These are phyloP conservation scores for Phorcus lineatus DNA, from an alignment of 2,888 invertebrate species.

Conservation along the genomic window DNA sequence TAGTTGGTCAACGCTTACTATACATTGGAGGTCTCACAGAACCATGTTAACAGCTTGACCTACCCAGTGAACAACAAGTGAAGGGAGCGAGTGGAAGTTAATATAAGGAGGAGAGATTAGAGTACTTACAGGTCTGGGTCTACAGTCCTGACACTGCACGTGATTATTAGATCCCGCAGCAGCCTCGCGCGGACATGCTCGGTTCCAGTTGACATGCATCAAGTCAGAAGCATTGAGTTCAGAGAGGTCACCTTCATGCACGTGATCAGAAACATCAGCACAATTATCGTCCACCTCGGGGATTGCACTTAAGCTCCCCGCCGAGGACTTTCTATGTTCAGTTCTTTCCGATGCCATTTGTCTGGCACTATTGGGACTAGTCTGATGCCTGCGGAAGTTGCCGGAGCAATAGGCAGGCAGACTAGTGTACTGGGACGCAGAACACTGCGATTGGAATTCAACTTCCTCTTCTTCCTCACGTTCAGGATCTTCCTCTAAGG, in stretches of 20 bases:
- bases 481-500: conserved; percentile 39
- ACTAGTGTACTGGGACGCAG: conserved; percentile 23
- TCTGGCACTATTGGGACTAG: conserved; percentile 22
- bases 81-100: neutral
- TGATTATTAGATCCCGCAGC: conserved; percentile 44
- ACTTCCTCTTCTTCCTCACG: conserved; percentile 30
- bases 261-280: conserved; percentile 10
- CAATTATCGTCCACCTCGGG: conserved; percentile 40
- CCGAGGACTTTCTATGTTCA: conserved; percentile 22
- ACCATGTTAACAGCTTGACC: neutral
- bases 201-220: conserved; percentile 67
- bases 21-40: no score
- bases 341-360: conserved; percentile 20
- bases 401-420: conserved; percentile 3
- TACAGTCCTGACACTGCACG: conserved; percentile 56
- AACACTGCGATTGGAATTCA: conserved; percentile 33
- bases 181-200: conserved; percentile 45
- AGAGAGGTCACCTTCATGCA: conserved; percentile 28
- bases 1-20: no score
- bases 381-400: conserved; percentile 22
- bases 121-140: conserved; percentile 61
- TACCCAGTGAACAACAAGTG: neutral
- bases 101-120: neutral
- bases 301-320: conserved; percentile 37
- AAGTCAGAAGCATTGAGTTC: conserved; percentile 58